Conservation (phyloP, 2,113 vertebrate genomes). For the Parotia lawesii region DNA sequence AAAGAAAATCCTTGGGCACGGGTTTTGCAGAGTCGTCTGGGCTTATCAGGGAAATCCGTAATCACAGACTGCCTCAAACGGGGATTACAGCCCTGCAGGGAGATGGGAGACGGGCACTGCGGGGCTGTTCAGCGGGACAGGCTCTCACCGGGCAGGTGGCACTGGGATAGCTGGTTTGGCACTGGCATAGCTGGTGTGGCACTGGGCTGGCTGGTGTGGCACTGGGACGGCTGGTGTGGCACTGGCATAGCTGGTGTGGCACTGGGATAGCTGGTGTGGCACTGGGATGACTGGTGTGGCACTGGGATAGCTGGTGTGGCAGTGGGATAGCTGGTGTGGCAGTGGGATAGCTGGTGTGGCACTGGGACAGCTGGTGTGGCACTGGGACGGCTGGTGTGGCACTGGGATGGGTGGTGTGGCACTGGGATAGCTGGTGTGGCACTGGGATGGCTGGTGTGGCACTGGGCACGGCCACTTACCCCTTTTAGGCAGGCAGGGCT, state of each 20-base stretch:
- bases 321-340: too few species aligned
- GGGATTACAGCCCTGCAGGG: conserved; percentile 11
- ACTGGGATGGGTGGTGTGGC: neutral
- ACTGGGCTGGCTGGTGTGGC: neutral
- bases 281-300: too few species aligned
- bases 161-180: neutral
- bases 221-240: neutral
- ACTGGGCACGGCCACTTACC: fast-evolving
- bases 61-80: neutral
- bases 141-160: neutral
- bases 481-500: neutral
- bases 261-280: neutral
- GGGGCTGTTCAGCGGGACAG: neutral
- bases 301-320: too few species aligned
- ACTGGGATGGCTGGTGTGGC: neutral
- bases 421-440: neutral
- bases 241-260: neutral
- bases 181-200: neutral
- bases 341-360: neutral
- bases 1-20: conserved; percentile 28
- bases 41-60: conserved; percentile 45
- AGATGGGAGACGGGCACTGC: fast-evolving
- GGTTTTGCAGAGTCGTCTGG: conserved; percentile 1
- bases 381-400: neutral
- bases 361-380: neutral